These are phyloP conservation scores for Thryonomys swinderianus DNA, from an alignment of 2,113 vertebrate species.

Conservation along the genomic window DNA sequence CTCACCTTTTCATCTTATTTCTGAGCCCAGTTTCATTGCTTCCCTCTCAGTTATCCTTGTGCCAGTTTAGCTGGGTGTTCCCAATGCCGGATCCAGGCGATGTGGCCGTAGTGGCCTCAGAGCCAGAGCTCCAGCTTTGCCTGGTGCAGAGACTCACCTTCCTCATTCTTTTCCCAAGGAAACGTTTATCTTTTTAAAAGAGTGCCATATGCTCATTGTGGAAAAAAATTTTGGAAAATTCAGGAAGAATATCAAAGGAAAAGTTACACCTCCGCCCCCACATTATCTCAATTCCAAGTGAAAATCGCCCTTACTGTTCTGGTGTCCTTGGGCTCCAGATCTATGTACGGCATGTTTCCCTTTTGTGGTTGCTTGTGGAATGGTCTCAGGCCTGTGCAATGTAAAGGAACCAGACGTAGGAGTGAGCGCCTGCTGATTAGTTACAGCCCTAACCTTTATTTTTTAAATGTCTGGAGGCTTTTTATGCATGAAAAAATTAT, in stretches of 20 bases:
- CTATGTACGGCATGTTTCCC: neutral
- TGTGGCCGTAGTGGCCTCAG: neutral
- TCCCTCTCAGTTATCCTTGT: neutral
- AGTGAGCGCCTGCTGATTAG: neutral
- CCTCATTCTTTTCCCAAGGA: neutral
- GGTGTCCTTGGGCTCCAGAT: conserved; percentile 6
- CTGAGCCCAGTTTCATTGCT: neutral
- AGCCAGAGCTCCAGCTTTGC: neutral
- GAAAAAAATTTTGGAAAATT: neutral
- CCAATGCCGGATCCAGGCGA: neutral
- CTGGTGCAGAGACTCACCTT: neutral
- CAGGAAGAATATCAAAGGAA: neutral
- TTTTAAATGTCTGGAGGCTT: neutral
- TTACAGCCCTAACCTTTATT: neutral
- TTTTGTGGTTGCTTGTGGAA: conserved; percentile 48
- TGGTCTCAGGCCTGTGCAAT: neutral
- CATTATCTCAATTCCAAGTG: neutral
- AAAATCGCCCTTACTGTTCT: neutral
- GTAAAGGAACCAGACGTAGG: neutral
- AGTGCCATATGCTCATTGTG: neutral
- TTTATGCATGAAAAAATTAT: neutral
- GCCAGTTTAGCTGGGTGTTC: neutral
- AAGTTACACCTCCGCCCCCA: neutral
- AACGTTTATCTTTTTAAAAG: conserved; percentile 28
- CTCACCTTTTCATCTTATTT: neutral